Percentiles rank a stretch among this genome's conserved stretches.
phyloP scores from a whole-genome alignment of 2,888 invertebrate species.

The Hetaerina titia region DNA sequence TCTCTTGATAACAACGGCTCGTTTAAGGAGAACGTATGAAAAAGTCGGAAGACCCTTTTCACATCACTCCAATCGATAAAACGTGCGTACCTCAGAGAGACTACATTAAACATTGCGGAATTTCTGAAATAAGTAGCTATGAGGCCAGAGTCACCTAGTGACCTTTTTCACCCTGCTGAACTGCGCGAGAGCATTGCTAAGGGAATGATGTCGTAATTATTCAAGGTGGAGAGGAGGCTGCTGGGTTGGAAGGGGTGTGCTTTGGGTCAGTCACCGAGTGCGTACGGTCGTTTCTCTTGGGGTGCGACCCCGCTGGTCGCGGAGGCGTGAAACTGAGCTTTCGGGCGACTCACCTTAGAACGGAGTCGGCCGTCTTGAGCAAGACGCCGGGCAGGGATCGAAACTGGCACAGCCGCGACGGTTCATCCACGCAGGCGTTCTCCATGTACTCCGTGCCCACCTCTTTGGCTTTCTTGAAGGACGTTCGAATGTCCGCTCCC shows the following conservation, averaged over 20 bases:
- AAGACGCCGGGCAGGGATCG: slow-evolving; percentile 74
- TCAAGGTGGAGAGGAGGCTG: neutral
- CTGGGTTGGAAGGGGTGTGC: neutral
- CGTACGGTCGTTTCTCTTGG: neutral
- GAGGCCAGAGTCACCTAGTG: too few relatives aligned
- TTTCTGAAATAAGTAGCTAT: too few relatives aligned
- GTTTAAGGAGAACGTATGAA: too few relatives aligned
- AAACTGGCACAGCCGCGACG: slow-evolving; percentile 96
- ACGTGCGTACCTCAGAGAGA: too few relatives aligned
- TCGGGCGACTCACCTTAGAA: slow-evolving; percentile 39
- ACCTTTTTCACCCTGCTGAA: too few relatives aligned
- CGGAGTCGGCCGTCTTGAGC: slow-evolving; percentile 47
- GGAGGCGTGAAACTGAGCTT: neutral
- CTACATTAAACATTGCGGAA: too few relatives aligned
- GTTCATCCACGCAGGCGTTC: slow-evolving; percentile 95
- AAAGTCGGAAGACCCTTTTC: too few relatives aligned
- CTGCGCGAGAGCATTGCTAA: neutral
- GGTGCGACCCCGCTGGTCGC: neutral
- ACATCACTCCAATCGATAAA: too few relatives aligned
- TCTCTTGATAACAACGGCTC: too few relatives aligned
- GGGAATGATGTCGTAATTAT: neutral
- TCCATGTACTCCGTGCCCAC: slow-evolving; percentile 87
- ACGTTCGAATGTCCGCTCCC: slow-evolving; percentile 74
- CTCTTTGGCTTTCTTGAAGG: slow-evolving; percentile 39
- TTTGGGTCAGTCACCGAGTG: neutral